Percentiles rank a stretch among this genome's conserved stretches.
phyloP scores from a whole-genome alignment of 1,140 invertebrate genomes.

The Meloidogyne exigua region DNA sequence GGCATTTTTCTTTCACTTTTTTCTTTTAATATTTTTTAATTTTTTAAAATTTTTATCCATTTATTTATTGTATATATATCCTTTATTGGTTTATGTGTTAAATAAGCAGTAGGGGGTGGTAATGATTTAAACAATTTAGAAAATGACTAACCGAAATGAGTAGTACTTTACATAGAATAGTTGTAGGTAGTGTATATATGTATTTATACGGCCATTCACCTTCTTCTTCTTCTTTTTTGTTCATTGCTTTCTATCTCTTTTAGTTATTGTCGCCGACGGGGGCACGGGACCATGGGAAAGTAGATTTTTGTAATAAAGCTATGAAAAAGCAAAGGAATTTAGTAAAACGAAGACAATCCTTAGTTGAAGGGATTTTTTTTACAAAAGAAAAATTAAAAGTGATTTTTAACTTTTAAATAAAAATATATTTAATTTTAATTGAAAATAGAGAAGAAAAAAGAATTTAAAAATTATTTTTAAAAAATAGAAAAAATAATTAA shows the following conservation, averaged over 20 bases:
- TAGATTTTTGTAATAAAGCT: neutral
- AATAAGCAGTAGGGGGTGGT: neutral
- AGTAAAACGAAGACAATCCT: neutral
- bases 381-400: no score
- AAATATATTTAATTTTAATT: no score
- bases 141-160: no score
- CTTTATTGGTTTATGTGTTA: neutral
- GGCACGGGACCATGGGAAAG: slow-evolving; percentile 1
- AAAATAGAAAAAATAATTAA: no score
- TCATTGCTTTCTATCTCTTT: neutral
- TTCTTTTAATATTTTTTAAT: neutral
- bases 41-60: neutral
- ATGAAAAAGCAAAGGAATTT: neutral
- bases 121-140: no score
- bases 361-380: no score
- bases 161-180: no score
- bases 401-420: no score
- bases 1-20: neutral
- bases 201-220: slow-evolving; percentile 1
- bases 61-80: neutral
- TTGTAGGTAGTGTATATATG: no score
- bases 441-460: no score
- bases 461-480: no score
- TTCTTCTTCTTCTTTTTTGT: no score
- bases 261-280: neutral